These are phyloP conservation scores for Brachystomella parvula DNA, from an alignment of 1,140 invertebrate genomes.

Conservation along the genomic window DNA sequence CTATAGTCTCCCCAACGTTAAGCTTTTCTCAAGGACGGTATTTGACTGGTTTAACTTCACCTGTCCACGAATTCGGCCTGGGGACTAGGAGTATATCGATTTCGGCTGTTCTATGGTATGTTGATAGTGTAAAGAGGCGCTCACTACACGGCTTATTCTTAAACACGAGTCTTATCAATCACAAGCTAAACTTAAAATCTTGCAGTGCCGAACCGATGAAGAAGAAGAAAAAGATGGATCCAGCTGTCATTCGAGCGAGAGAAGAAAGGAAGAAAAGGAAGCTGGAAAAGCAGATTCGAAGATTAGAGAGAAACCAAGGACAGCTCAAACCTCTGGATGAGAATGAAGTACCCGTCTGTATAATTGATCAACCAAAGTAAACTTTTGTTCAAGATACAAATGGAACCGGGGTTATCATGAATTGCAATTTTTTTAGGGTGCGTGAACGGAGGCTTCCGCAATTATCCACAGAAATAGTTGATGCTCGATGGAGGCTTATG, in stretches of 20 bases:
- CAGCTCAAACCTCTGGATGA: constrained; percentile 77
- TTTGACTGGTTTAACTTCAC: no score
- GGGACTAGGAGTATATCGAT: no score
- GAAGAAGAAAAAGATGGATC: constrained; percentile 79
- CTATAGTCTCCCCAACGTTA: no score
- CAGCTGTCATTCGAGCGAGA: constrained; percentile 60
- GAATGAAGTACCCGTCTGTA: constrained; percentile 57
- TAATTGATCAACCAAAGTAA: constrained; percentile 60
- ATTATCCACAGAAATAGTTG: constrained; percentile 47
- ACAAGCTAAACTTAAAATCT: no score
- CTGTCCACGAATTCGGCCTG: no score
- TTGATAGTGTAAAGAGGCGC: no score
- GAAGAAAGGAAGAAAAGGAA: constrained; percentile 70
- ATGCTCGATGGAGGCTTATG: constrained; percentile 50
- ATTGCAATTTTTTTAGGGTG: constrained; percentile 43
- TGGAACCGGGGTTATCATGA: background rate
- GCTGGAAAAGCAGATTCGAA: constrained; percentile 72
- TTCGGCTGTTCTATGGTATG: no score
- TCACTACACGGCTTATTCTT: background rate
- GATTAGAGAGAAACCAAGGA: constrained; percentile 62
- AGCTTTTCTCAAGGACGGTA: no score
- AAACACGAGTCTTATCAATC: background rate
- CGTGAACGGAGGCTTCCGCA: constrained; percentile 45
- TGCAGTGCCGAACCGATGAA: constrained; percentile 77
- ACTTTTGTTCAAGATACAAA: constrained; percentile 10